Percentiles rank a stretch among this genome's conserved stretches.
Evolutionary conservation across 2,797 vertebrate species (phyloP).

Genomic region (Onychomys torridus): DNA sequence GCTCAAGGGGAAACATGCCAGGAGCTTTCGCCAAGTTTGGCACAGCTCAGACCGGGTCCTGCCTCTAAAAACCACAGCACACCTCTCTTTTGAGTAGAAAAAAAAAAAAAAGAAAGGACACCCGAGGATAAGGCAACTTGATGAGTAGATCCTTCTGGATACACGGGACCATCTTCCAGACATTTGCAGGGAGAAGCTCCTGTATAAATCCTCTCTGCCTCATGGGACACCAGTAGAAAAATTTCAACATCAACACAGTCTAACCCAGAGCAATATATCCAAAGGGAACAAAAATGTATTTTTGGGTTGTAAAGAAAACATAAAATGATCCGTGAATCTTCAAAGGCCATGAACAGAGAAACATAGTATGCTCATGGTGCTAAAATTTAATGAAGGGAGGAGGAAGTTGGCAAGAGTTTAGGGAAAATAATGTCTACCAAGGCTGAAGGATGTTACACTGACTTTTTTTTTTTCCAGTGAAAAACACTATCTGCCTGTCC

Average conservation of each 20-base stretch:
- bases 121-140: background rate
- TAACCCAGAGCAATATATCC: background rate
- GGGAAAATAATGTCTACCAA: background rate
- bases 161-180: background rate
- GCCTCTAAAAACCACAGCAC: background rate
- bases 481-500: background rate
- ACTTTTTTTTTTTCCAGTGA: background rate
- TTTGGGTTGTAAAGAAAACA: background rate
- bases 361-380: too few species aligned
- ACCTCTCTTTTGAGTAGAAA: background rate
- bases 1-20: background rate
- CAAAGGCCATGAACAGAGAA: background rate
- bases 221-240: background rate
- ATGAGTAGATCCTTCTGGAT: background rate
- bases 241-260: background rate
- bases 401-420: background rate
- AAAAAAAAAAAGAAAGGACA: background rate
- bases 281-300: background rate
- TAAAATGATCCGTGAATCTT: background rate
- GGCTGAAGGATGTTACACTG: background rate
- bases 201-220: background rate
- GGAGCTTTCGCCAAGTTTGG: slow-evolving; percentile 15
- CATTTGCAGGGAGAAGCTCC: background rate
- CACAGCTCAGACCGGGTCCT: background rate
- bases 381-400: background rate